Base-by-base conservation (phyloP, 2,113 vertebrate species). In the Macquaria australasica region DNA sequence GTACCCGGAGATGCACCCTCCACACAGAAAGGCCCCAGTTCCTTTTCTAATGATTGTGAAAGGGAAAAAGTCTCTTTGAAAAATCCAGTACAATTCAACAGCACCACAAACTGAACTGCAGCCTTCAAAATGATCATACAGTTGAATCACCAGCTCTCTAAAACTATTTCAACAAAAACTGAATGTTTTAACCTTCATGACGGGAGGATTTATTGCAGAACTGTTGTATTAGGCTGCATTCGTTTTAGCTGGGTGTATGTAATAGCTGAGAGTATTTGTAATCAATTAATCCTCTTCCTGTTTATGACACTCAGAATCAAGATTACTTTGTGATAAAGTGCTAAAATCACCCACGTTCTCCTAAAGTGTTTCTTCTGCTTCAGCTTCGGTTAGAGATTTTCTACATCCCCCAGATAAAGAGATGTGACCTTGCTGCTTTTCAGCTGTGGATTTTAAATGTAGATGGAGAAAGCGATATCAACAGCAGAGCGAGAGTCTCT, bases 341-440 rank as follows among this genome's bases (percentile, higher is more conserved):
- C 60, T 34, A 15, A 58, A 21, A 45, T 59, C 39, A 25, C 1
- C 23, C 8, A 6, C 39, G 0, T 1, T 37, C 34, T 77, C 55
- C 7, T 45, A 34, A 8, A 53, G 31, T 31, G 34, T 34, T 63
- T 66, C 18, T 66, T 48, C 67, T 48, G 64, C 41, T 79, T 37
- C 73, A 56, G 51, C 41, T 79, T 15, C 64, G 45, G 48, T 56
- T 0, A 69, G 25, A 71, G 21, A 50, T 78, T 50, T 62, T 59
- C 75, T 60, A 73, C 31, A 67, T 20, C 43, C 41, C 76, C 55
- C 90, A 45, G 70, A 77, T 74, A 71, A 78, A 87, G 43, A 80
- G 74, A 12, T 9, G 28, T 78, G 82, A 90, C 87, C 72, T 84
- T 56, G 80, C 77, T 45, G 76, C 77, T 56, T 76, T 56, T 82